These are phyloP conservation scores for Gonocerus acuteangulatus DNA, from an alignment of 2,888 invertebrate genomes.

Conservation along the genomic window DNA sequence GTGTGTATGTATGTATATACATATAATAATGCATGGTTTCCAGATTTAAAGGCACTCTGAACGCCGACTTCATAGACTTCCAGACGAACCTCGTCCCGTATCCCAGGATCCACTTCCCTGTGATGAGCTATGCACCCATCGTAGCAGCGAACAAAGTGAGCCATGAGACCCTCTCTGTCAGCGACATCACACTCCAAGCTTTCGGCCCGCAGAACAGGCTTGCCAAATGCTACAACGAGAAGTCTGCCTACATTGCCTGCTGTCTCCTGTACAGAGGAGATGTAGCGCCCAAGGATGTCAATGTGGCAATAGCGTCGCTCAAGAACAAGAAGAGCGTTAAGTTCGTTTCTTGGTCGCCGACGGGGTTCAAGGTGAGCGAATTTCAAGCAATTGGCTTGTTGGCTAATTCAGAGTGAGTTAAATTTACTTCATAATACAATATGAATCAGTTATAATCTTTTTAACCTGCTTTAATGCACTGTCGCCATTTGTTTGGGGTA, in stretches of 20 bases:
- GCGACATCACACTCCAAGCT: constrained; percentile 55
- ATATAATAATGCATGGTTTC: too few species aligned
- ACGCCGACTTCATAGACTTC: constrained; percentile 55
- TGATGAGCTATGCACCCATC: constrained; percentile 64
- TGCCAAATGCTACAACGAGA: constrained; percentile 77
- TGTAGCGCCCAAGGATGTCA: constrained; percentile 84
- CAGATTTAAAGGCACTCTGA: constrained; percentile 75
- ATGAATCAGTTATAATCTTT: too few species aligned
- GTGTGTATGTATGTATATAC: too few species aligned
- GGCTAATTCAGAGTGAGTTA: too few species aligned
- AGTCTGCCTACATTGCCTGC: constrained; percentile 84
- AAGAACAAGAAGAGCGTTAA: constrained; percentile 68
- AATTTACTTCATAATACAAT: too few species aligned
- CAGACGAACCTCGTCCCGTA: constrained; percentile 78
- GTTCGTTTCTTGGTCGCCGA: constrained; percentile 91
- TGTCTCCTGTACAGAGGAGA: constrained; percentile 81
- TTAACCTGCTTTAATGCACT: too few species aligned
- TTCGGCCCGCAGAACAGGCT: constrained; percentile 85
- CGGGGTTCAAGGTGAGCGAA: constrained; percentile 25
- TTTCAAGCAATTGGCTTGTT: too few species aligned
- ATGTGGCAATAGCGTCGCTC: constrained; percentile 70
- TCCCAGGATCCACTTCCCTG: constrained; percentile 84
- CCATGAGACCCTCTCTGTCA: constrained; percentile 68
- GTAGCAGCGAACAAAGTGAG: constrained; percentile 54
- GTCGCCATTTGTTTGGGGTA: too few species aligned